Evolutionary conservation across 2,888 invertebrate species (phyloP).

Genomic region (Xanthia togata): DNA sequence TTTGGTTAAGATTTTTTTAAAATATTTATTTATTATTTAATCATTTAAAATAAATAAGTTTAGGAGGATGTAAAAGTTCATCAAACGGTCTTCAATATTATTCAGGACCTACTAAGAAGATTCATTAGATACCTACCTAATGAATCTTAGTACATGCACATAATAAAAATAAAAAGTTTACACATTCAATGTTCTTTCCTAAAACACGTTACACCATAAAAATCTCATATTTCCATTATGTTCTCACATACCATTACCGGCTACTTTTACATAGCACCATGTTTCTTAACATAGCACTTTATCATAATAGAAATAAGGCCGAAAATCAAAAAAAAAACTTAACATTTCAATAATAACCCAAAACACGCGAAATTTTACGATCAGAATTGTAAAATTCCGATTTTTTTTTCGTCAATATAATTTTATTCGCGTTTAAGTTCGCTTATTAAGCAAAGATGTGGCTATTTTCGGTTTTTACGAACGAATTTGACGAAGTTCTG

Average conservation of each 20-base stretch:
- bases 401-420: slow-evolving; percentile 68
- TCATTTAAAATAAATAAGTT: background rate
- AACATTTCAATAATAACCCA: slow-evolving; percentile 53
- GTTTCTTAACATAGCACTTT: slow-evolving; percentile 30
- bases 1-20: background rate
- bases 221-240: slow-evolving; percentile 63
- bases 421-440: slow-evolving; percentile 69
- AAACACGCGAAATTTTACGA: slow-evolving; percentile 66
- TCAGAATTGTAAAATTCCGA: slow-evolving; percentile 64
- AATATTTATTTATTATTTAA: background rate
- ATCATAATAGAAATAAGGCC: slow-evolving; percentile 20
- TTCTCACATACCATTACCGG: slow-evolving; percentile 53
- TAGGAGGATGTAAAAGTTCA: background rate
- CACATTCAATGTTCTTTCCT: slow-evolving; percentile 54
- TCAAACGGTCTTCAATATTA: slow-evolving; percentile 27
- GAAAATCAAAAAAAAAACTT: slow-evolving; percentile 25
- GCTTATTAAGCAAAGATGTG: slow-evolving; percentile 66
- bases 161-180: slow-evolving; percentile 50
- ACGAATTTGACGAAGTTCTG: slow-evolving; percentile 61
- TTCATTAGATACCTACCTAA: too few relatives aligned
- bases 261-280: slow-evolving; percentile 50
- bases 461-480: slow-evolving; percentile 57
- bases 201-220: slow-evolving; percentile 62
- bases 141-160: too few relatives aligned
- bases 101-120: slow-evolving; percentile 6